A percentile compares a stretch with the other conserved stretches of the same genome.
Evolutionary conservation across 2,888 invertebrate genomes (phyloP).

Genomic region (Mesopsocus fuscifrons): DNA sequence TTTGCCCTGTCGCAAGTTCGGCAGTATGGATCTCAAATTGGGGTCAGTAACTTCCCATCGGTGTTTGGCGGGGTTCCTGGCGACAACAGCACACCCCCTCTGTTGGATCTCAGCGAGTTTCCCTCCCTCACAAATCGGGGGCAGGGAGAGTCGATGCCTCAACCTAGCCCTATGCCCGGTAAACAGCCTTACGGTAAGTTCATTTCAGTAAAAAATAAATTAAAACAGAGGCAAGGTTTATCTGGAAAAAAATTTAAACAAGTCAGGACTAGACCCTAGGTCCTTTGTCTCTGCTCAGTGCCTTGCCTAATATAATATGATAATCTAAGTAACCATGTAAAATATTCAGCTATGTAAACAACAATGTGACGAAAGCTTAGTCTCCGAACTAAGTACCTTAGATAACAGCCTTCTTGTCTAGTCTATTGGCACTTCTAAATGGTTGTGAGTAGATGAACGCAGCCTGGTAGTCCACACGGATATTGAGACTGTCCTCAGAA

Average conservation of each 20-base stretch:
- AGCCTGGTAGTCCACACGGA: too few relatives aligned
- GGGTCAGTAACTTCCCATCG: conserved; percentile 47
- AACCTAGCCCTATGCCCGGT: conserved; percentile 58
- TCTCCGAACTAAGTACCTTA: too few relatives aligned
- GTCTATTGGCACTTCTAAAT: too few relatives aligned
- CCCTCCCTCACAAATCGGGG: conserved; percentile 79
- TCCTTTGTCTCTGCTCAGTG: neutral
- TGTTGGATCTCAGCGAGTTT: conserved; percentile 81
- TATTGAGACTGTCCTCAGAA: too few relatives aligned
- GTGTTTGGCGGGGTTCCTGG: conserved; percentile 58
- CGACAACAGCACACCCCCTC: conserved; percentile 62
- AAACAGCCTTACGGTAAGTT: conserved; percentile 75
- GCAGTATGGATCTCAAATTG: conserved; percentile 29
- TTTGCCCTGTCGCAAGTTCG: conserved; percentile 39
- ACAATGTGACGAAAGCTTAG: too few relatives aligned
- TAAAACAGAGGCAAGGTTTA: too few relatives aligned
- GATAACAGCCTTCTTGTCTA: too few relatives aligned
- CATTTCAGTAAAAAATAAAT: too few relatives aligned
- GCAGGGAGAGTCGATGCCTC: conserved; percentile 58
- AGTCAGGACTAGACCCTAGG: too few relatives aligned
- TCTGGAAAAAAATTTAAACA: neutral
- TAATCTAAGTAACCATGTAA: too few relatives aligned
- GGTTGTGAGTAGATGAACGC: too few relatives aligned
- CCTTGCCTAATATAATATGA: neutral
- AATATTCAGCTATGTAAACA: too few relatives aligned